phyloP scores from a whole-genome alignment of 2,888 invertebrate genomes.

The Heliconius charithonia region DNA sequence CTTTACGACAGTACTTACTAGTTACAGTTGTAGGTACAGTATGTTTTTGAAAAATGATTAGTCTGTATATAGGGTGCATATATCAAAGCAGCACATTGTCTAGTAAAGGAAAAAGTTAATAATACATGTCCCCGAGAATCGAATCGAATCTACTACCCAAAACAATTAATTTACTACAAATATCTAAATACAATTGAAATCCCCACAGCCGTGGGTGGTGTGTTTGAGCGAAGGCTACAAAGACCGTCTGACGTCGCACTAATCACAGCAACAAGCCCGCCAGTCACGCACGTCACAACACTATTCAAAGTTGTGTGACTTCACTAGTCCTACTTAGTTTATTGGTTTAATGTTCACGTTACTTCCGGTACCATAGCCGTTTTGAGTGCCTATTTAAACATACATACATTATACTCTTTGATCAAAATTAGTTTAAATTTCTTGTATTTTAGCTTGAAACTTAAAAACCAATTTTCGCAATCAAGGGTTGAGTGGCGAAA shows the following conservation, averaged over 20 bases:
- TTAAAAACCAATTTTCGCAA: background rate
- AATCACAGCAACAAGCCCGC: conserved; percentile 29
- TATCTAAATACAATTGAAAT: background rate
- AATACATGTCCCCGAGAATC: background rate
- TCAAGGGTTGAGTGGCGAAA: too few relatives aligned
- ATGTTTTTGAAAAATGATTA: too few relatives aligned
- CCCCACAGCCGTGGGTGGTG: background rate
- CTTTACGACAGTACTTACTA: too few relatives aligned
- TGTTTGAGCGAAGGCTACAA: conserved; percentile 30
- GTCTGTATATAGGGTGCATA: too few relatives aligned
- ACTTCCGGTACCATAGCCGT: background rate
- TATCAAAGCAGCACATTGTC: too few relatives aligned
- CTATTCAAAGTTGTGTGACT: conserved; percentile 26
- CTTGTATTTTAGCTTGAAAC: too few relatives aligned
- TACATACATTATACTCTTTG: too few relatives aligned
- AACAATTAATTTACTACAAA: background rate
- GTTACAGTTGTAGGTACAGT: too few relatives aligned
- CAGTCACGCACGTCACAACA: conserved; percentile 34
- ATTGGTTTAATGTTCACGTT: background rate
- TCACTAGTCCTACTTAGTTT: conserved; percentile 25
- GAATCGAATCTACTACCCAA: background rate
- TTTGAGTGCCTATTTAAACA: background rate
- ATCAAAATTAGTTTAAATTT: background rate
- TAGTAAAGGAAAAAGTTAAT: background rate
- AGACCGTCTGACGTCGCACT: conserved; percentile 20